Conservation (phyloP, 2,797 vertebrate genomes). For the Epinephelus awoara region DNA sequence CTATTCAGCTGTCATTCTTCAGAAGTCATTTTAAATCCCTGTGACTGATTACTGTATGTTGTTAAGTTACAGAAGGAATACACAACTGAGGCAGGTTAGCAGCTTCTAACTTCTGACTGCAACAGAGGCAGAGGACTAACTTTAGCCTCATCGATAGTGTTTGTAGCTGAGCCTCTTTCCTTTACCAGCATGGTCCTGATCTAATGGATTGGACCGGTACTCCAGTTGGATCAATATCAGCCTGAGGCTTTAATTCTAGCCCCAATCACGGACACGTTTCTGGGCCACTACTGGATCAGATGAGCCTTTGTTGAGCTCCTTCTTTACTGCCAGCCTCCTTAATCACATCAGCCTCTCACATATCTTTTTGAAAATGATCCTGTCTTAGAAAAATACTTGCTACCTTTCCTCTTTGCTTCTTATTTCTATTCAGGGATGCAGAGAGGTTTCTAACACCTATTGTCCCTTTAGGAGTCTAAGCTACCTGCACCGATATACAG, state of each 20-base stretch:
- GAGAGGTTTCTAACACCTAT: slow-evolving; percentile 2
- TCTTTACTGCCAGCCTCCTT: slow-evolving; percentile 20
- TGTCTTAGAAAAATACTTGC: slow-evolving; percentile 40
- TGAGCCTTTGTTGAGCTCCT: slow-evolving; percentile 53
- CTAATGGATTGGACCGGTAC: slow-evolving; percentile 53
- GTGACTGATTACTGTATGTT: not conserved
- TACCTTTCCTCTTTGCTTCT: slow-evolving; percentile 12
- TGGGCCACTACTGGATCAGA: slow-evolving; percentile 49
- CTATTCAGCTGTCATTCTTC: not conserved
- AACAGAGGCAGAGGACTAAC: slow-evolving; percentile 3
- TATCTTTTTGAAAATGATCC: slow-evolving; percentile 49
- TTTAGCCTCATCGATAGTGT: slow-evolving; percentile 33
- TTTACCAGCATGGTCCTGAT: slow-evolving; percentile 38
- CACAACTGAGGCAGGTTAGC: not conserved
- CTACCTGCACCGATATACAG: slow-evolving; percentile 15
- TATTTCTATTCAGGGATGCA: slow-evolving; percentile 35
- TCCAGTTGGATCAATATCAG: slow-evolving; percentile 60
- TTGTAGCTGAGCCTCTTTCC: slow-evolving; percentile 26
- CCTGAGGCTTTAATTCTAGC: slow-evolving; percentile 59
- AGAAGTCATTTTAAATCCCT: not conserved
- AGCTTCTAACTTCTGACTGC: slow-evolving; percentile 6
- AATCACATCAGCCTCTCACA: slow-evolving; percentile 46
- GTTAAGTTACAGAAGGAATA: not conserved
- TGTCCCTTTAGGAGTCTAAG: slow-evolving; percentile 22
- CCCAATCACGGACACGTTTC: slow-evolving; percentile 48